Base-by-base conservation (phyloP, 2,113 vertebrate genomes). In the Ictalurus furcatus region DNA sequence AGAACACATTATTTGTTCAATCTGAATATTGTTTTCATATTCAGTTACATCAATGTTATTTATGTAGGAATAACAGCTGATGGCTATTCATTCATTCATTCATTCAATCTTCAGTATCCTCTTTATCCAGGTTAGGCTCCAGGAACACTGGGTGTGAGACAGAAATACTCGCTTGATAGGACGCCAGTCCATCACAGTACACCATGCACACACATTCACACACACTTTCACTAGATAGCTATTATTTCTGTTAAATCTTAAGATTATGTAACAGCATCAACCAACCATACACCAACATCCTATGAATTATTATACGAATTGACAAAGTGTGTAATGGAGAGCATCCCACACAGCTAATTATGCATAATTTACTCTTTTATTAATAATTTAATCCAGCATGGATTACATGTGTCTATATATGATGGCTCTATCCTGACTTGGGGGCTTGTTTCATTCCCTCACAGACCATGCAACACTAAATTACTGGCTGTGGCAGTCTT, bases 401-500 rank as follows among this genome's bases (percentile, higher is more conserved):
- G 14, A 69, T 71, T 83, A 58, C 79, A 71, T 71, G 63, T 40
- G 17, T 54, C 23, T 71, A 54, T 48, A 78, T 67, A 65, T 85
- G 71, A 78, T 65, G 71, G 84, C 44, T 84, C 63, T 54, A 52
- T 34, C 25, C 48, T 59, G 56, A 73, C 69, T 85, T 34, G 44
- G 23, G 54, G 65, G 56, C 65, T 69, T n/a, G 34, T 74, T 76
- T 52, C 86, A 61, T 89, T 91, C 84, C 78, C 90, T 80, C 37
- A 69, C 90, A 87, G 52, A 87, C 88, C 67, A 67, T 23, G 23
- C 40, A 80, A 85, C 88, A 87, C 88, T 89, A 87, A 88, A 84
- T 87, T 90, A 90, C 91, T 63, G 84, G 88, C 69, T 54, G 84
- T 84, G 58, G 63, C 34, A 37, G 21, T 81, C 88, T 86, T 90